Evolutionary conservation across 2,888 invertebrate species (phyloP), one percentile per base, ranked within the genome.

Genomic region (Phortica magna): DNA sequence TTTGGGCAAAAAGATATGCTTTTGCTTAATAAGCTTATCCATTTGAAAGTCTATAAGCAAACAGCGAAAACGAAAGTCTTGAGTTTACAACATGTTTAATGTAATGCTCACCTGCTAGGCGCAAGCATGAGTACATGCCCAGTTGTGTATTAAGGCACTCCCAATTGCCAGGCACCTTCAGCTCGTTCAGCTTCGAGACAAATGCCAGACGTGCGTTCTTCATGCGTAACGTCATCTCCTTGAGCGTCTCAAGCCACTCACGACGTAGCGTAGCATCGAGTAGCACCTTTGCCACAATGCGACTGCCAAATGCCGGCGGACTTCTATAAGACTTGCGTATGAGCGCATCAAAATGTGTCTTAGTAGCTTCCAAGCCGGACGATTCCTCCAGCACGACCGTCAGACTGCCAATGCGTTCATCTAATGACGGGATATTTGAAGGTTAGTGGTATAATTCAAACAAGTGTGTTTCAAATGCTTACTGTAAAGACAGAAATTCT

Each of bases 401-500:
- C 1, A 83, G 42, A 39, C 81, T 79, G 14, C 78, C 78, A 39
- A 83, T 68, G 5, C 77, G 73, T 48, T 83, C 83, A 72, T 83
- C 65, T 65, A 14, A 61, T 55, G 14, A 12, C 12, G 31, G 31
- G 3, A 31, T 4, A 31, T 31, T 31, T 31, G 5, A 1, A 31
- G 5, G 31, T 31, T 4, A 31, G 3, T 1, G 2, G 2, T 31
- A 31, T 31, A 31, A 31, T 4, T 31, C 5, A 31, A 31, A 31
- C 31, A 31, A 31, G 31, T 31, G 1, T 2, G 31, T 4, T 31
- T 31, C 5, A 31, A 31, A 4, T 4, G 48, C 82, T 82, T 68
- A 83, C 83, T 78, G 64, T 76, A 81, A 0, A 84, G 75, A 1
- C 77, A 77, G 53, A 83, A 84, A 74, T 82, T 83, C 48, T 82